Evolutionary conservation across 2,888 invertebrate species (phyloP), one percentile per base, ranked within the genome.

Genomic region (Cheilosia vernalis): DNA sequence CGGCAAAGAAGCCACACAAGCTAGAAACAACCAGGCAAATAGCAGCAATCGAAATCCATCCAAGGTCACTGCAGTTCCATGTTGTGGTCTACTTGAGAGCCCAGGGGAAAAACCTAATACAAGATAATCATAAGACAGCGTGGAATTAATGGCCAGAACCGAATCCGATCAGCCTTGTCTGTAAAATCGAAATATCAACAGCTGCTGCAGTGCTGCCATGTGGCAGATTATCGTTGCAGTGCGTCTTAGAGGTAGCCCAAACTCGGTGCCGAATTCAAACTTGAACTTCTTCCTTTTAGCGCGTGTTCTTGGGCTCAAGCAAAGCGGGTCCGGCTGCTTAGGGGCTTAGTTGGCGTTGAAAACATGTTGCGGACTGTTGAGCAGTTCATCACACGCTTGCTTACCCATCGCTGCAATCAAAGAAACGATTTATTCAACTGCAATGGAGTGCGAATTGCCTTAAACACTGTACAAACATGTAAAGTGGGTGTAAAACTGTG

Each of bases 301-400:
- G 33, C 40, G 17, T 33, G 56, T 58, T 53, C 40, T 53, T 37
- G 78, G 30, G 24, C 21, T 40, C 56, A 42, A 70, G 40, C 49
- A 64, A 74, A 58, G 78, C 53, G 47, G 7, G 7, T 63, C 63
- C 21, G 27, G n/a, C 2, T 17, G 44, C 33, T 21, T 37, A 53
- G n/a, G 24, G 33, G n/a, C 37, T 44, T 79, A 79, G 74, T 79
- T 84, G 79, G 79, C 21, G 60, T 24, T 84, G 58, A 70, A 82
- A 79, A 79, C 51, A 74, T 17, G 73, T 37, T 58, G 17, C 60
- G 64, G 42, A 21, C 49, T 56, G 60, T 55, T 84, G 42, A 49
- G 53, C 60, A 30, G 58, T 49, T 47, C 69, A 84, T 84, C 74
- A 74, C 64, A 84, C 58, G 79, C 74, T 64, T 64, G 66, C 21